Evolutionary conservation across 2,797 vertebrate species (phyloP), one percentile per base, ranked within the genome.

Genomic region (Sebastes hopkinsi): DNA sequence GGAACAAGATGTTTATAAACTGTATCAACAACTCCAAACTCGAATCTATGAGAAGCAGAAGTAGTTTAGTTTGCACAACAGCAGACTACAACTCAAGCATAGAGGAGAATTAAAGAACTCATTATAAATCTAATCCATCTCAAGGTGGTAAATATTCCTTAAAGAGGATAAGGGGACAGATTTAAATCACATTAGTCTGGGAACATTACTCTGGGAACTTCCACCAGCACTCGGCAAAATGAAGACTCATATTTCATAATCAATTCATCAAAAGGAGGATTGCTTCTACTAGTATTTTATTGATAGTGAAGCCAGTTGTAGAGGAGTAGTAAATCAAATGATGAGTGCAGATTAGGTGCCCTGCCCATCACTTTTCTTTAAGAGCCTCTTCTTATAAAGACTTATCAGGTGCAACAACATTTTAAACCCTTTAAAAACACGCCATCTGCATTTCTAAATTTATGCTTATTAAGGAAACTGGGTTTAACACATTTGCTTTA

Each of bases 1-100:
- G 22, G 38, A 67, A 70, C 59, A 50, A 70, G 34, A 70, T 88
- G 82, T 92, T 87, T 88, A 84, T 46, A 60, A 81, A 87, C 54
- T 55, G 22, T 30, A 46, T 86, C 80, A 86, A 85, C 88, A 88
- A 73, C 67, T 68, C 29, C 18, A 36, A 75, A 69, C 67, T 70
- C 18, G 38, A 67, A 72, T 52, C 18, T 59, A 9, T 65, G 56
- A 20, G 5, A 76, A 73, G 55, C 23, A 14, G 22, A 75, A 2
- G 14, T 58, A 30, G 36, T 67, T 77, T 22, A 10, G 10, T 55
- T 65, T 77, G 4, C 2, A 14, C 8, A 42, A 18, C 9, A 27
- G 25, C 64, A 2, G 12, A 55, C 11, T 16, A 22, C 1, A 61
- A 16, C 20, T 75, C 13, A 36, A 67, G 25, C 11, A 14, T 23